Percentiles rank a stretch among this genome's conserved stretches.
phyloP scores from a whole-genome alignment of 2,797 vertebrate species.

The Epinephelus malabaricus region DNA sequence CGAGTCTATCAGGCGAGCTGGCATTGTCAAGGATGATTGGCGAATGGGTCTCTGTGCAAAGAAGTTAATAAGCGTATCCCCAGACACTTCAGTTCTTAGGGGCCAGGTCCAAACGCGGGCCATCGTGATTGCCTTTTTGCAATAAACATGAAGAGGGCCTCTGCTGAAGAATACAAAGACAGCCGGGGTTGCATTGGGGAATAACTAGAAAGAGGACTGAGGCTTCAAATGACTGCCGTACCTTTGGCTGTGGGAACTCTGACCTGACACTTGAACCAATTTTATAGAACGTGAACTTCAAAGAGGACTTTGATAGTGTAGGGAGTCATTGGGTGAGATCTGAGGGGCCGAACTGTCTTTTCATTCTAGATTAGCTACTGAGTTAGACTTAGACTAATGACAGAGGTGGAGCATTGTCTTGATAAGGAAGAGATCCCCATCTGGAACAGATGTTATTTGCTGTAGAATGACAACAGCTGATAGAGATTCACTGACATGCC shows the following conservation, averaged over 20 bases:
- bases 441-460: conserved; percentile 70
- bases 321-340: conserved; percentile 78
- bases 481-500: conserved; percentile 44
- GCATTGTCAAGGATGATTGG: conserved; percentile 61
- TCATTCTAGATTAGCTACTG: conserved; percentile 78
- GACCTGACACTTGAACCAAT: conserved; percentile 83
- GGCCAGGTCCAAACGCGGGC: conserved; percentile 51
- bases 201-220: conserved; percentile 50
- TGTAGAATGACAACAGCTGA: conserved; percentile 63
- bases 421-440: conserved; percentile 73
- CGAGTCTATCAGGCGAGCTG: conserved; percentile 54
- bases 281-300: conserved; percentile 82
- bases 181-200: conserved; percentile 28
- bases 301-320: conserved; percentile 82
- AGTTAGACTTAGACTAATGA: conserved; percentile 78
- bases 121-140: conserved; percentile 68
- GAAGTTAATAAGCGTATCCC: conserved; percentile 62
- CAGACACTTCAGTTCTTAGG: conserved; percentile 55
- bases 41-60: conserved; percentile 44
- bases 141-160: conserved; percentile 73
- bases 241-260: conserved; percentile 77
- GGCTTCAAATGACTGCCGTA: conserved; percentile 72
- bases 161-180: conserved; percentile 69
- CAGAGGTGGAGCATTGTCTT: conserved; percentile 68
- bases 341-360: conserved; percentile 77